These are phyloP conservation scores for Gasteruption jaculator DNA, from an alignment of 2,888 invertebrate species.

Conservation along the genomic window DNA sequence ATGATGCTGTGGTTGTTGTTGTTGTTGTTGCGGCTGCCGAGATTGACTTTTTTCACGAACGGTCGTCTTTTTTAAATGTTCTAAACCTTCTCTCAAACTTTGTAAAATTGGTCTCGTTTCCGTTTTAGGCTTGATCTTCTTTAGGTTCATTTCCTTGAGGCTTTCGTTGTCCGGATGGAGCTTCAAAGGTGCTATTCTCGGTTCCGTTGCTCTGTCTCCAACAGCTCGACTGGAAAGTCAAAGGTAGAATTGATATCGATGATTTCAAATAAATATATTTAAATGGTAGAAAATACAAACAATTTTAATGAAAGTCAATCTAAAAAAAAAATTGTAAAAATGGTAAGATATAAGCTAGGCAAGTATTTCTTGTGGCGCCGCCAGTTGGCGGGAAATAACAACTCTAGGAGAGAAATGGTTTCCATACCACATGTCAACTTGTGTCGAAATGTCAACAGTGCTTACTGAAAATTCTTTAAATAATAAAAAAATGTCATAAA, in stretches of 20 bases:
- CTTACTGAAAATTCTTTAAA: too few relatives aligned
- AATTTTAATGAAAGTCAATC: too few relatives aligned
- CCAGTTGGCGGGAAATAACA: too few relatives aligned
- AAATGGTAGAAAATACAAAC: too few relatives aligned
- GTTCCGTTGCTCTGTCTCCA: slow-evolving; percentile 47
- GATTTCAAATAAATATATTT: too few relatives aligned
- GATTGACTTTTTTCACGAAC: slow-evolving; percentile 35
- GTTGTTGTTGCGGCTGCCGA: slow-evolving; percentile 18
- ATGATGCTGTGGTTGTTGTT: slow-evolving; percentile 11
- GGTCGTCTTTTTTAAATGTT: slow-evolving; percentile 41
- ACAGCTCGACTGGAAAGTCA: slow-evolving; percentile 44
- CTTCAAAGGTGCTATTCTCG: slow-evolving; percentile 45
- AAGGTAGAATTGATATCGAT: too few relatives aligned
- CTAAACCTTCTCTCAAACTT: slow-evolving; percentile 44
- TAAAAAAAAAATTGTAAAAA: slow-evolving; percentile 9
- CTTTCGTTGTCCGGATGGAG: slow-evolving; percentile 35
- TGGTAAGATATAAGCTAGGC: too few relatives aligned
- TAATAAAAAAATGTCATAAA: too few relatives aligned
- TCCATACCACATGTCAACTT: too few relatives aligned
- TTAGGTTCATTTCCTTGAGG: slow-evolving; percentile 44
- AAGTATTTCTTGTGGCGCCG: too few relatives aligned
- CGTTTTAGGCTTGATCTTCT: slow-evolving; percentile 45
- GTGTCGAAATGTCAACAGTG: too few relatives aligned
- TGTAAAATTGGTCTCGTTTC: slow-evolving; percentile 46
- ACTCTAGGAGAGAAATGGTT: too few relatives aligned